Evolutionary conservation across 2,113 vertebrate genomes (phyloP), one percentile per base, ranked within the genome.

Genomic region (Apodemus sylvaticus): DNA sequence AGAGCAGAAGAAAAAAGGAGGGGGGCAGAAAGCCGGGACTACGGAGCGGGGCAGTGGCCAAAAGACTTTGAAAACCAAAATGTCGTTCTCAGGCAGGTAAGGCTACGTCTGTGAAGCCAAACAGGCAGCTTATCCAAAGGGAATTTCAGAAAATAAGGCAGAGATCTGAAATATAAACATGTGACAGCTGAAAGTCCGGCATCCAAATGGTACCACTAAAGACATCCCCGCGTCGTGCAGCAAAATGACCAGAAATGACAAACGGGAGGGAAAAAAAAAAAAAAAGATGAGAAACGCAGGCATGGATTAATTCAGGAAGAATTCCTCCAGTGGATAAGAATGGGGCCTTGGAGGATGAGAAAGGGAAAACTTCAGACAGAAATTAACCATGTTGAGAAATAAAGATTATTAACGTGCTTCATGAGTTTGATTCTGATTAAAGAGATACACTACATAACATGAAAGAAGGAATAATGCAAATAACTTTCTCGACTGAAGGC

Each of bases 361-460:
- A 48, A 20, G 29, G n/a, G 19, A 81, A 86, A 55, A 68, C 31
- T 55, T 86, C 12, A 55, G 92, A 82, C 1, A 55, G 39, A 96
- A 96, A 89, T 58, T 66, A 93, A 89, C 24, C 34, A 45, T n/a
- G 24, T 42, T 73, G 95, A 94, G 53, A 55, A 53, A 12, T 73
- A 42, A 93, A 77, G 93, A 86, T 94, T 78, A 86, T 94, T 78
- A 93, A 95, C 39, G 85, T 96, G 58, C 48, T 73, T 81, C 95
- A 53, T 93, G 51, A 89, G 71, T 31, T 62, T 95, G 81, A 79
- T 88, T 94, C 76, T 83, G 42, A 70, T 87, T 58, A 86, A 85
- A 91, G n/a, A 89, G 64, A 77, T 39, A 36, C 7, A 36, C 39
- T 88, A 55, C 1, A 36, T 3, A 62, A 39, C 83, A 94, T 66